These are phyloP conservation scores for Nephrotoma flavescens DNA, from an alignment of 2,888 invertebrate species.

Conservation along the genomic window DNA sequence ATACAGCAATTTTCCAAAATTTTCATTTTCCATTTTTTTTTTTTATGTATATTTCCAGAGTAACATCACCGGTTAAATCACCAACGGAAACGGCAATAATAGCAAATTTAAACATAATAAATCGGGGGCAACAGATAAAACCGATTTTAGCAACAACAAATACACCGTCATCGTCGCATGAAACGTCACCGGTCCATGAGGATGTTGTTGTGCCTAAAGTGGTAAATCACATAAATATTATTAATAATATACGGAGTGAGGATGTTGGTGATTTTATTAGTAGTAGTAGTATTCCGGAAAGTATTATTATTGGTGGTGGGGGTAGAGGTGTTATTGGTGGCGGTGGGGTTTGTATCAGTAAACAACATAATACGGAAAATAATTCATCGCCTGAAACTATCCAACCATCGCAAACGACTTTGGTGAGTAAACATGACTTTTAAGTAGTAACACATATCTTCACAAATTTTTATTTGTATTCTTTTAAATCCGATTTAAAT, in stretches of 20 bases:
- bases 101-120: background rate
- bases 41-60: conserved; percentile 1
- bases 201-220: background rate
- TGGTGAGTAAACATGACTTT: background rate
- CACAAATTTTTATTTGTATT: background rate
- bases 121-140: background rate
- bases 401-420: background rate
- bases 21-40: background rate
- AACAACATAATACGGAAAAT: background rate
- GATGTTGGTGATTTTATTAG: background rate
- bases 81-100: background rate
- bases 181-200: background rate
- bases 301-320: background rate
- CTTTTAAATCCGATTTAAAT: background rate
- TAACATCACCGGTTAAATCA: conserved; percentile 1
- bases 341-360: background rate
- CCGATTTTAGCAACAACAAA: background rate
- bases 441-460: background rate
- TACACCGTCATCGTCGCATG: background rate
- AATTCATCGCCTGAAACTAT: background rate
- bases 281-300: background rate
- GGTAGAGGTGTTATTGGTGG: background rate
- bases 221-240: background rate
- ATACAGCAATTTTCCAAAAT: background rate
- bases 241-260: background rate